Base-by-base conservation (phyloP, 2,113 vertebrate species). In the Cyphomyrus discorhynchus region DNA sequence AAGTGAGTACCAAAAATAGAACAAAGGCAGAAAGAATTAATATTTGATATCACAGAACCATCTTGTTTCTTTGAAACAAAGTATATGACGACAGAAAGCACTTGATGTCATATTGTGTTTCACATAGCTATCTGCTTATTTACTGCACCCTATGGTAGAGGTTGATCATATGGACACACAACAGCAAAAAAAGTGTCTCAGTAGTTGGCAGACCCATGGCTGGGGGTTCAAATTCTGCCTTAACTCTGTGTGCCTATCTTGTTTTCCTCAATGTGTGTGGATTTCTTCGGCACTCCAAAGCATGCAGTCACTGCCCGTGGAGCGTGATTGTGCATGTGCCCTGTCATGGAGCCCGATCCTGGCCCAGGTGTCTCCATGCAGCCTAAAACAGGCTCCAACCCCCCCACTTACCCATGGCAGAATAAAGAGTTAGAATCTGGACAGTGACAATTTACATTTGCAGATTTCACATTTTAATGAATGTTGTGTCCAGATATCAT, bases 1-100 rank as follows among this genome's bases (percentile, higher is more conserved):
- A 90, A 93, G 92, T 92, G 89, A 19, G 88, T 87, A 89, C 92
- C 90, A 89, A 90, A 93, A 95, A 94, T 95, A 95, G 95, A 58
- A 19, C 11, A 39, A n/a, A 87, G 77, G 58, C 21, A 45, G 17
- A 45, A 47, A 45, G 39, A 45, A 84, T 84, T 47, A n/a, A 84
- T 84, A 47, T 84, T 84, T 84, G 35, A 80, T 80, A 80, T 80
- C 39, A 9, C 35, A 24, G 21, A 84, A 11, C 21, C 21, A 47
- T 84, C 39, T 24, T 47, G 39, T 84, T 13, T 84, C 82, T 84
- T 84, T 47, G 45, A 84, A 84, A 24, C 39, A 84, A 47, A 84
- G 82, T 84, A 47, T 46, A 24, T n/a, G 45, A 84, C 7, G 21
- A 24, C 24, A 24, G 45, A 47, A 24, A 47, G 82, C 21, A 24